Evolutionary conservation across 1,140 invertebrate species (phyloP).

Genomic region (Listronotus bonariensis): DNA sequence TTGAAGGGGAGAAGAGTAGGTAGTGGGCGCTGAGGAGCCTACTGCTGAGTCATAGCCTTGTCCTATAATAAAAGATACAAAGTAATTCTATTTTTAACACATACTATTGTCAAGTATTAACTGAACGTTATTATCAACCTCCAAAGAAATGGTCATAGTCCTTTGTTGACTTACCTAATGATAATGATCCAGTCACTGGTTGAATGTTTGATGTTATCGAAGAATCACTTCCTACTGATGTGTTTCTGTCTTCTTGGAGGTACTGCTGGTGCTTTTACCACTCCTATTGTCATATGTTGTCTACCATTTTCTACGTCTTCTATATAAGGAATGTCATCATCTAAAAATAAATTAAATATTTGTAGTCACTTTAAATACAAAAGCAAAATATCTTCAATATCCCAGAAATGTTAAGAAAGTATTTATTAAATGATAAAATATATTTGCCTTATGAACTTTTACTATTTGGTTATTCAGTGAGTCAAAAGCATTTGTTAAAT

Average conservation of each 20-base stretch:
- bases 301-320: constrained; percentile 60
- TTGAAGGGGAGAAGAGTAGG: constrained; percentile 58
- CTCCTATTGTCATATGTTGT: constrained; percentile 51
- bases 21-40: constrained; percentile 61
- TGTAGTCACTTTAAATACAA: neutral
- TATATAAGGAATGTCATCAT: constrained; percentile 76
- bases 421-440: too few relatives aligned
- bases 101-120: too few relatives aligned
- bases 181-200: constrained; percentile 57
- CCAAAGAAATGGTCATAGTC: too few relatives aligned
- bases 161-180: constrained; percentile 38
- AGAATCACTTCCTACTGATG: constrained; percentile 58
- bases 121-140: too few relatives aligned
- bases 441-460: too few relatives aligned
- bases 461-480: too few relatives aligned
- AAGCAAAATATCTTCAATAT: too few relatives aligned
- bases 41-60: constrained; percentile 63
- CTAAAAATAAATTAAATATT: constrained; percentile 19
- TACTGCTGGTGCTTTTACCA: constrained; percentile 40
- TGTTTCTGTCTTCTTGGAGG: constrained; percentile 51
- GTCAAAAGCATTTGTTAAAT: neutral
- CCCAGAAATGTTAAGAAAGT: too few relatives aligned
- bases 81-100: too few relatives aligned
- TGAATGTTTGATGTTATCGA: constrained; percentile 55
- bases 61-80: constrained; percentile 10